Conservation (phyloP, 2,113 vertebrate genomes). For the Poicephalus gulielmi region DNA sequence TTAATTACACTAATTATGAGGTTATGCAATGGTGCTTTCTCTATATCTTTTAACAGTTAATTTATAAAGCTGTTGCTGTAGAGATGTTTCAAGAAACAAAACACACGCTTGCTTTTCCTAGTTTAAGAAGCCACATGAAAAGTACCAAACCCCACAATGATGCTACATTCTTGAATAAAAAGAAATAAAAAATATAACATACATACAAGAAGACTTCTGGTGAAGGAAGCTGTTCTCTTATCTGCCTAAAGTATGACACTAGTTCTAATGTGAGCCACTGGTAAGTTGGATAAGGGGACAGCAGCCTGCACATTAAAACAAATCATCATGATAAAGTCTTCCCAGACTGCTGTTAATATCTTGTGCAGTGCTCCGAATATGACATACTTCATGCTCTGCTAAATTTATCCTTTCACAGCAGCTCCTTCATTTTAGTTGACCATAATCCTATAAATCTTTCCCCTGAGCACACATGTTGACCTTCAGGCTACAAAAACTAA, state of each 20-base stretch:
- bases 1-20: background rate
- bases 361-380: background rate
- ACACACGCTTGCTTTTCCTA: background rate
- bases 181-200: background rate
- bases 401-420: background rate
- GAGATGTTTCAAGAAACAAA: background rate
- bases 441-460: conserved; percentile 17
- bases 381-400: conserved; percentile 20
- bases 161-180: background rate
- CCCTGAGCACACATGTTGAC: background rate
- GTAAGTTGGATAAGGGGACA: background rate
- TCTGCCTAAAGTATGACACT: background rate
- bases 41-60: background rate
- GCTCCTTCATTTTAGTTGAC: conserved; percentile 14
- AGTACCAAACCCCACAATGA: background rate
- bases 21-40: background rate
- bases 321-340: conserved; percentile 22
- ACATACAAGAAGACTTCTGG: background rate
- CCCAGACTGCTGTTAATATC: background rate
- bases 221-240: background rate
- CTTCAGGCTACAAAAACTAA: conserved; percentile 2
- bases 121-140: background rate
- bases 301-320: background rate
- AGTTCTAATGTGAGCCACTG: background rate
- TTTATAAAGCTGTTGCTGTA: background rate